Conservation (phyloP, 2,888 invertebrate species). For the Drosophila antonietae region DNA sequence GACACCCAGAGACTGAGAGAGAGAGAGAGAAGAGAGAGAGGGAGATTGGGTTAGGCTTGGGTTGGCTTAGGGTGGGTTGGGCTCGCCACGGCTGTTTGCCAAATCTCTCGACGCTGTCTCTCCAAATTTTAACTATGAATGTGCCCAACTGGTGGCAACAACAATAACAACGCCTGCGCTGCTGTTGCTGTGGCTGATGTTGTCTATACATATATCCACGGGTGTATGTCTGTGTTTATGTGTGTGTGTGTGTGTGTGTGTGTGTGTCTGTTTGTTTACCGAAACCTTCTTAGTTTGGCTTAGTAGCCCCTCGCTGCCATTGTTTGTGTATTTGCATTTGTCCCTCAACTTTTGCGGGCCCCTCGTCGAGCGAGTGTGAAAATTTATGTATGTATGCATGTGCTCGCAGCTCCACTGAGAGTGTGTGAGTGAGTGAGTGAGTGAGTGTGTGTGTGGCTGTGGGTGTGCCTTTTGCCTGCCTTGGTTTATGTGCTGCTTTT, state of each 20-base stretch:
- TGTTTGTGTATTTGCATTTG: constrained; percentile 78
- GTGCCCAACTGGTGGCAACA: constrained; percentile 56
- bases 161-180: constrained; percentile 38
- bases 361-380: constrained; percentile 63
- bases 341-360: constrained; percentile 40
- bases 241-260: constrained; percentile 20
- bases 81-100: constrained; percentile 62
- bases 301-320: constrained; percentile 75
- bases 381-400: constrained; percentile 66
- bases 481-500: constrained; percentile 51
- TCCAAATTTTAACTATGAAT: constrained; percentile 78
- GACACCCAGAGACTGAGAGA: neutral
- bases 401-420: constrained; percentile 21
- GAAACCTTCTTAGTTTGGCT: constrained; percentile 79
- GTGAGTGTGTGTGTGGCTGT: constrained; percentile 3
- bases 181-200: constrained; percentile 8
- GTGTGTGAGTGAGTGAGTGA: constrained; percentile 2
- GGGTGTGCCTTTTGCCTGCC: constrained; percentile 58
- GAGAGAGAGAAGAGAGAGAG: neutral
- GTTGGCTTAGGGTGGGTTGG: constrained; percentile 16
- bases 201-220: constrained; percentile 22
- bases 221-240: constrained; percentile 1
- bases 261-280: constrained; percentile 70
- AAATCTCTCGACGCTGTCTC: constrained; percentile 77
- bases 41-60: constrained; percentile 9